phyloP scores from a whole-genome alignment of 1,140 invertebrate species.

The Gerris buenoi region DNA sequence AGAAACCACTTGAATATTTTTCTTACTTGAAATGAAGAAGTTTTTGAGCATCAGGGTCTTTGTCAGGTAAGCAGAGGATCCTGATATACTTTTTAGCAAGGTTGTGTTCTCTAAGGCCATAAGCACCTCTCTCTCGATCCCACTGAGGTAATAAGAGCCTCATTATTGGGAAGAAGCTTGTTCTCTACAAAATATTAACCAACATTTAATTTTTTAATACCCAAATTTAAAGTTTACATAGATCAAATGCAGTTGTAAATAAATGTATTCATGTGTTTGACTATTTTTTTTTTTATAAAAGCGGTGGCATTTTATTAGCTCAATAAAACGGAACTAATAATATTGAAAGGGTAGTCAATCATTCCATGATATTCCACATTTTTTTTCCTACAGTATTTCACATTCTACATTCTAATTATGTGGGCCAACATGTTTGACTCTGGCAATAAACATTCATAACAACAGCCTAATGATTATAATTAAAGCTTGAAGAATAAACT shows the following conservation, averaged over 20 bases:
- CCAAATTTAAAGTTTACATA: conserved; percentile 4
- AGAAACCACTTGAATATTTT: no score
- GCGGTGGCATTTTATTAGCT: not conserved
- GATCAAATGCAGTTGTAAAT: not conserved
- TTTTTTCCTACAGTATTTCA: no score
- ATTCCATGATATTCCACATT: not conserved
- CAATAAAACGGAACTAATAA: not conserved
- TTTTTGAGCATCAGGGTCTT: conserved; percentile 44
- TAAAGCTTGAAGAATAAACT: no score
- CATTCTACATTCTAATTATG: no score
- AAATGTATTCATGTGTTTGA: not conserved
- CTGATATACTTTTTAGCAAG: conserved; percentile 49
- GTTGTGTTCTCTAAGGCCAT: conserved; percentile 47
- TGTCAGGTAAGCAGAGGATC: conserved; percentile 47
- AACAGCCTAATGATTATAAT: no score
- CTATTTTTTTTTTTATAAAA: not conserved
- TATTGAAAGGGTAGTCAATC: not conserved
- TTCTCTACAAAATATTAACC: conserved; percentile 25
- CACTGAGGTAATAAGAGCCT: conserved; percentile 52
- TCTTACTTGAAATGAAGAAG: not conserved
- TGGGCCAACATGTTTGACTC: no score
- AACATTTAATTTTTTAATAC: conserved; percentile 13
- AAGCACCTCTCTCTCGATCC: conserved; percentile 45
- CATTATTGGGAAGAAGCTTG: conserved; percentile 48
- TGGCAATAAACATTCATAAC: no score